These are phyloP conservation scores for Eupithecia subumbrata DNA, from an alignment of 2,888 invertebrate genomes.

Conservation along the genomic window DNA sequence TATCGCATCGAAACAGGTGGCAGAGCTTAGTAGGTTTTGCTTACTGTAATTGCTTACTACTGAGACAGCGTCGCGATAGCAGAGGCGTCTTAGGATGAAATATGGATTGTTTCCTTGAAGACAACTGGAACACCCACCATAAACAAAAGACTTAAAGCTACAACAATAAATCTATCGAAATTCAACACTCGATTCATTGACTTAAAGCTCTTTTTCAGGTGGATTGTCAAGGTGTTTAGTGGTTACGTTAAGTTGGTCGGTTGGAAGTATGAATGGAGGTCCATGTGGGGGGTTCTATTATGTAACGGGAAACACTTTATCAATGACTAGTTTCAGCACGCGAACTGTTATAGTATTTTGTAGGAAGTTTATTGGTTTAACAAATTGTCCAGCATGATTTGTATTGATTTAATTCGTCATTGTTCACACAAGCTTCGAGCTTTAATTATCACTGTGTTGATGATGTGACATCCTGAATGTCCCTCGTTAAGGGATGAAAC, in stretches of 20 bases:
- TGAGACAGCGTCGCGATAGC: constrained; percentile 66
- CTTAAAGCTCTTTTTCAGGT: constrained; percentile 21
- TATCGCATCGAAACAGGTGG: constrained; percentile 75
- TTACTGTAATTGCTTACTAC: constrained; percentile 76
- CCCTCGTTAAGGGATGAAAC: too few species aligned
- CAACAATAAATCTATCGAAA: constrained; percentile 13
- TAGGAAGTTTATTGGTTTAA: neutral
- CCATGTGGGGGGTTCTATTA: constrained; percentile 44
- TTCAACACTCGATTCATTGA: neutral
- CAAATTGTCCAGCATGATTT: neutral
- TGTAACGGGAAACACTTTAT: constrained; percentile 26
- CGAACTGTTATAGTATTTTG: neutral
- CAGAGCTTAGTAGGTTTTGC: constrained; percentile 69
- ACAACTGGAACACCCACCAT: constrained; percentile 40
- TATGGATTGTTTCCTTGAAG: constrained; percentile 57
- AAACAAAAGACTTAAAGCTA: constrained; percentile 18
- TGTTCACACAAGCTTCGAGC: too few species aligned
- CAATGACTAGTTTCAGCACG: constrained; percentile 17
- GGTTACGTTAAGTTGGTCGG: constrained; percentile 22
- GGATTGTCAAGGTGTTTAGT: neutral
- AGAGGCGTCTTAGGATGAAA: constrained; percentile 63
- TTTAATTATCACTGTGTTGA: too few species aligned
- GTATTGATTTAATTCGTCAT: neutral
- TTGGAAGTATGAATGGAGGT: constrained; percentile 48
- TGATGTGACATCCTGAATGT: too few species aligned